phyloP scores from a whole-genome alignment of 2,888 invertebrate species.

The Dascillus cervinus region DNA sequence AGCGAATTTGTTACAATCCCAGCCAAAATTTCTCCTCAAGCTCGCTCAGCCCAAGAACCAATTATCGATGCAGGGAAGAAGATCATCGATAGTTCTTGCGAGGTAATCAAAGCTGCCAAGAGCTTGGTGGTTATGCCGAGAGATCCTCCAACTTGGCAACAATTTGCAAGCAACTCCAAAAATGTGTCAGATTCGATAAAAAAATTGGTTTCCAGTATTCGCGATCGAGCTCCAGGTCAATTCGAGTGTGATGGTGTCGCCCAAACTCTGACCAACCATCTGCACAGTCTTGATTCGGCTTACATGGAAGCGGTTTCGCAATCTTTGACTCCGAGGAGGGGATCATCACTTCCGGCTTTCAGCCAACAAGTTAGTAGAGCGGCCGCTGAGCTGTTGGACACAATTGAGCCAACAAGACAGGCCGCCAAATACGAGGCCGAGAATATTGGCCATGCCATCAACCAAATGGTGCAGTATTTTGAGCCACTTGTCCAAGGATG shows the following conservation, averaged over 20 bases:
- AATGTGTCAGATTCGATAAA: conserved; percentile 96
- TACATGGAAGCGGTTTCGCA: conserved; percentile 71
- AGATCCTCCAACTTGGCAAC: conserved; percentile 92
- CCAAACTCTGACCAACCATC: conserved; percentile 65
- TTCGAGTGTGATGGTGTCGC: conserved; percentile 84
- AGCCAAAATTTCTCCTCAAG: conserved; percentile 82
- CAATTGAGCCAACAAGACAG: conserved; percentile 73
- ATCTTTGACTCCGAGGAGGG: conserved; percentile 31
- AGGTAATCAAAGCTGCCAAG: conserved; percentile 87
- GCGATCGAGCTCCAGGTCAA: conserved; percentile 94
- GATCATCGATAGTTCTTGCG: conserved; percentile 78
- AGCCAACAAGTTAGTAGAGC: conserved; percentile 48
- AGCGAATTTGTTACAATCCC: conserved; percentile 91
- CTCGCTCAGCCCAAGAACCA: conserved; percentile 76
- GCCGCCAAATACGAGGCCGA: conserved; percentile 91
- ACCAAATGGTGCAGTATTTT: conserved; percentile 68
- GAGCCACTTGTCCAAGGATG: conserved; percentile 79
- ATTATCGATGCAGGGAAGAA: conserved; percentile 72
- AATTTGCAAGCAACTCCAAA: conserved; percentile 88
- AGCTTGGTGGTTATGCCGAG: conserved; percentile 80
- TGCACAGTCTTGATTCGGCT: conserved; percentile 78
- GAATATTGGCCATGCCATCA: conserved; percentile 82
- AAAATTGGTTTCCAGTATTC: conserved; percentile 82
- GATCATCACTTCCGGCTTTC: conserved; percentile 45
- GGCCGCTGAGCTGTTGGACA: conserved; percentile 73